These are phyloP conservation scores for Emys orbicularis DNA, from an alignment of 2,797 vertebrate genomes.

Conservation along the genomic window DNA sequence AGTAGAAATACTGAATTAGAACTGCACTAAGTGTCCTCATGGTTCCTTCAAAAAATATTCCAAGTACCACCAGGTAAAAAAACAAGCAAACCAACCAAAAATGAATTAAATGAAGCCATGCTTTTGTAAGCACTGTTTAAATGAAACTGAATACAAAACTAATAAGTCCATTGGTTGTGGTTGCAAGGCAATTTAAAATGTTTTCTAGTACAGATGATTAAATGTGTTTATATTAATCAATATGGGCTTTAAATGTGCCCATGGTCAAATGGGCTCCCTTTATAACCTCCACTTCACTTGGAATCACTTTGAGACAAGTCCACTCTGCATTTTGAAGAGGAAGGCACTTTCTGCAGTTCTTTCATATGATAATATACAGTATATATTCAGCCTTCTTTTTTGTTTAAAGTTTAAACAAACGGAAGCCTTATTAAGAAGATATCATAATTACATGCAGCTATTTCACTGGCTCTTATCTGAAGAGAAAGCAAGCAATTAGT, in stretches of 20 bases:
- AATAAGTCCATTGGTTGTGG: conserved; percentile 32
- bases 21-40: background rate
- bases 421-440: conserved; percentile 76
- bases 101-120: conserved; percentile 45
- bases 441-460: conserved; percentile 77
- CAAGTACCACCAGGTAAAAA: conserved; percentile 48
- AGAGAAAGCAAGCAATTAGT: conserved; percentile 78
- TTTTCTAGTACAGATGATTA: conserved; percentile 59
- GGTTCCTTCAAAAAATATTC: conserved; percentile 37
- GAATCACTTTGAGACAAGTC: conserved; percentile 71
- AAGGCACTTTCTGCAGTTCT: conserved; percentile 65
- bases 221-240: conserved; percentile 73
- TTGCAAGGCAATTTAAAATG: conserved; percentile 58
- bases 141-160: conserved; percentile 53
- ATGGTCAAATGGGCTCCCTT: conserved; percentile 57
- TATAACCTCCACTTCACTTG: conserved; percentile 67
- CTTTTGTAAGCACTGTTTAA: conserved; percentile 38
- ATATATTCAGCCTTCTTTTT: conserved; percentile 76
- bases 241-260: conserved; percentile 57
- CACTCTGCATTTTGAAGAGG: conserved; percentile 63
- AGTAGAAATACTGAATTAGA: conserved; percentile 58
- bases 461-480: conserved; percentile 75
- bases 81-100: conserved; percentile 21
- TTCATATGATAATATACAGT: conserved; percentile 79
- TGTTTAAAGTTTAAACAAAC: conserved; percentile 76